Evolutionary conservation across 2,888 invertebrate genomes (phyloP), one percentile per base, ranked within the genome.

Genomic region (Listrodromus nycthemerus): DNA sequence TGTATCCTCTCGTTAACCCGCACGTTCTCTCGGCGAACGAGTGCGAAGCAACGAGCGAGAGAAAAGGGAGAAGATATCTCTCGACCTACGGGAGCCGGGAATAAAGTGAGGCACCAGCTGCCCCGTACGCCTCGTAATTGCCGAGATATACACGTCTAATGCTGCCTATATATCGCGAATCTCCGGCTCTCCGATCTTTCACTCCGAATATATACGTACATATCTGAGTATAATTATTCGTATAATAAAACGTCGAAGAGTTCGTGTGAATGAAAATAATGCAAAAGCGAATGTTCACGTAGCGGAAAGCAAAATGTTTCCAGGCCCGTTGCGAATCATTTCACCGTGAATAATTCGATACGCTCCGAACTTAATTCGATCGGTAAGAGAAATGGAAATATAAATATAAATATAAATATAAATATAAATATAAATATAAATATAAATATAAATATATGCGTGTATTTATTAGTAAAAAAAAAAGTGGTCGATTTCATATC

Each of bases 1-100:
- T 74, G 85, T 77, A 58, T 74, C 41, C 66, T 76, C 82, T 83
- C 58, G 50, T 80, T 76, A 73, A 83, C 30, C 76, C 66, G 70
- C 58, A 55, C 74, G 78, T 48, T 78, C n/a, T 74, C 78, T 50
- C 21, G 10, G n/a, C 63, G 21, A 83, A 80, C 37, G 37, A 37
- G 48, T 66, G 48, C 67, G 74, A 78, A 24, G 58, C 58, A 27
- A 21, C 27, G 27, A 30, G 27, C 6, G 61, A 61, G 61, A 61
- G 27, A 61, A 61, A 61, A 27, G 16, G n/a, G n/a, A 33, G 21
- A 30, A 66, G 73, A 80, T 71, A 50, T 71, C 30, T 66, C 48
- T 66, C 55, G 66, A 45, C 52, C 66, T 70, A 50, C 45, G 66
- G 58, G 41, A 52, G 48, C n/a, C 66, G 21, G 21, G 66, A 67